Base-by-base conservation (phyloP, 2,113 vertebrate genomes). In the Galbula dea region DNA sequence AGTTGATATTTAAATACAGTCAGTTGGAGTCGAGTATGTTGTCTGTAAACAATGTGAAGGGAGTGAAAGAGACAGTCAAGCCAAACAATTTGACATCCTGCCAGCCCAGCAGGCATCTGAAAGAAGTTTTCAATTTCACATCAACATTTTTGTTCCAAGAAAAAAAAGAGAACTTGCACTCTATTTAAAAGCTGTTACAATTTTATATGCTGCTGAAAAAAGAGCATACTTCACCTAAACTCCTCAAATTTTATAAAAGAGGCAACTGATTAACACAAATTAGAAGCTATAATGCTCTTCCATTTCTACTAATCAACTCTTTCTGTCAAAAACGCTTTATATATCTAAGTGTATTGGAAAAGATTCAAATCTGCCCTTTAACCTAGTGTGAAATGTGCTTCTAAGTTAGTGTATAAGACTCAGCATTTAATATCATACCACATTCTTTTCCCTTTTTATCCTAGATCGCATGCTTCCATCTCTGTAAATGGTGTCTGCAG, bases 51-150 rank as follows among this genome's bases (percentile, higher is more conserved):
- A 90, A 61, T 82, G 51, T 41, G 83, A 71, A 89, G 54, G 27
- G 72, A 90, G 20, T 48, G 58, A 90, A 91, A 85, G 71, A 94
- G 72, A 81, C 39, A 58, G 55, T 71, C 81, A 82, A 90, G 85
- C 59, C 85, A 86, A 91, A 65, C 46, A 57, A 45, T 49, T 52
- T 94, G 95, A 73, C 37, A 43, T 20, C 14, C 36, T 78, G 80
- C 94, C 94, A 96, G 83, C 54, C 63, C 68, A 89, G 58, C 65
- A 89, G 86, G 75, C 87, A 90, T 92, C 86, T 82, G 75, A 92
- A 93, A 87, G 30, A 15, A 77, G 63, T 88, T 96, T 91, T 90
- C 59, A 83, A 96, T 95, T 97, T 94, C 94, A 94, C 78, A 94
- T 94, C 91, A 87, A 51, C 62, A 46, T 84, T 86, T 82, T 84